These are phyloP conservation scores for Sogatella furcifera DNA, from an alignment of 1,140 invertebrate genomes.

Conservation along the genomic window DNA sequence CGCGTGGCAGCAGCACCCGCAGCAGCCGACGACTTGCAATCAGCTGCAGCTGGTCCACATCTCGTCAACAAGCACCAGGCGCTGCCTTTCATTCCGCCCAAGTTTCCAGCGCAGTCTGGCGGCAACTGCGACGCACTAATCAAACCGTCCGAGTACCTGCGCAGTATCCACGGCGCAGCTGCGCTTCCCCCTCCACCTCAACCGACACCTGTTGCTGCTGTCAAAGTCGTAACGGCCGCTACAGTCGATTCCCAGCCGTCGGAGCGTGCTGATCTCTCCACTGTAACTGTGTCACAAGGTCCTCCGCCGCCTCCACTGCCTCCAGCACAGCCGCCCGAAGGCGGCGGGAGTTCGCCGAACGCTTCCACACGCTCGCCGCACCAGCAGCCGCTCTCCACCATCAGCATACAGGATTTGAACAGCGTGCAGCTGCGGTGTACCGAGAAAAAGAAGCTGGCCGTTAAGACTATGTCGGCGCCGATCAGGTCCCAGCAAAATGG, in stretches of 20 bases:
- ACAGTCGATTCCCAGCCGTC: conserved; percentile 1
- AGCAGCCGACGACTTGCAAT: background rate
- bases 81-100: conserved; percentile 77
- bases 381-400: conserved; percentile 63
- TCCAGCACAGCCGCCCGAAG: conserved; percentile 26
- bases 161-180: conserved; percentile 54
- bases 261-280: background rate
- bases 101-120: conserved; percentile 49
- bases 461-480: conserved; percentile 68
- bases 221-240: no score
- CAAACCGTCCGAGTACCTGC: conserved; percentile 83
- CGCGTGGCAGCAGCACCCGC: background rate
- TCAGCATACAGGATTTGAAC: conserved; percentile 75
- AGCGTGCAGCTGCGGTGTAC: conserved; percentile 68
- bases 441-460: conserved; percentile 53
- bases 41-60: conserved; percentile 30
- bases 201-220: background rate
- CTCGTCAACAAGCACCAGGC: conserved; percentile 72
- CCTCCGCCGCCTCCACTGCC: conserved; percentile 45
- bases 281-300: conserved; percentile 14
- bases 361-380: conserved; percentile 28
- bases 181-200: background rate
- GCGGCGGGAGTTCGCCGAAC: conserved; percentile 22
- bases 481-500: conserved; percentile 13
- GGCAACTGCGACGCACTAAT: conserved; percentile 65